Conservation (phyloP, 2,113 vertebrate species). For the Glaucomys volans region DNA sequence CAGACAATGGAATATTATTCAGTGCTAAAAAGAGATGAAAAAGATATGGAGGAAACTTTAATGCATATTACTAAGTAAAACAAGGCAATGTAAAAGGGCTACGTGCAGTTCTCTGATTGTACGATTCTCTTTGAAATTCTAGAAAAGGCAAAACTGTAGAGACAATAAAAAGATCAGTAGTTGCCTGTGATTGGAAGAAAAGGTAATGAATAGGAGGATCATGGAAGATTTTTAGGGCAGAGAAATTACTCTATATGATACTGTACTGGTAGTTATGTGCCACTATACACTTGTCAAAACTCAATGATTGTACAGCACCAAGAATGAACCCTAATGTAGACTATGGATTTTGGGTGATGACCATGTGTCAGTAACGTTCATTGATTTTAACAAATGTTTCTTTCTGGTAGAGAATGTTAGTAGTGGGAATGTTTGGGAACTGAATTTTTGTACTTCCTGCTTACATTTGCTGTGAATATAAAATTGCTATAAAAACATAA, state of each 20-base stretch:
- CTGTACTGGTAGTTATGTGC: background rate
- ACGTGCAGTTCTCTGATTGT: background rate
- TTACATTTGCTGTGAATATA: background rate
- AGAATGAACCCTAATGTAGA: background rate
- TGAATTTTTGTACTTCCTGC: background rate
- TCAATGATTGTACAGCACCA: background rate
- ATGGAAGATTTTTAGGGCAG: background rate
- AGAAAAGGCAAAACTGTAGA: background rate
- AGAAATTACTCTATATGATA: background rate
- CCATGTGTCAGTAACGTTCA: background rate
- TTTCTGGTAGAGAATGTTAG: background rate
- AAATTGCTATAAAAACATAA: background rate
- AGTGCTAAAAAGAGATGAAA: background rate
- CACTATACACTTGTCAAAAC: background rate
- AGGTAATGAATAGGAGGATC: background rate
- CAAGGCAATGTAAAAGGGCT: background rate
- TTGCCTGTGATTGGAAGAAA: background rate
- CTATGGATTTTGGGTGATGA: background rate
- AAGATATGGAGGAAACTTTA: background rate
- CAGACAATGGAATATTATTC: background rate
- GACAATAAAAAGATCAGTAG: background rate
- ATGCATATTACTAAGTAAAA: background rate
- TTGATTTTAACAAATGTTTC: background rate
- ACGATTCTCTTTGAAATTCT: background rate
- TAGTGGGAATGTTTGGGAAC: background rate